These are phyloP conservation scores for Oscheius sp. DNA, from an alignment of 2,888 invertebrate genomes.

Conservation along the genomic window DNA sequence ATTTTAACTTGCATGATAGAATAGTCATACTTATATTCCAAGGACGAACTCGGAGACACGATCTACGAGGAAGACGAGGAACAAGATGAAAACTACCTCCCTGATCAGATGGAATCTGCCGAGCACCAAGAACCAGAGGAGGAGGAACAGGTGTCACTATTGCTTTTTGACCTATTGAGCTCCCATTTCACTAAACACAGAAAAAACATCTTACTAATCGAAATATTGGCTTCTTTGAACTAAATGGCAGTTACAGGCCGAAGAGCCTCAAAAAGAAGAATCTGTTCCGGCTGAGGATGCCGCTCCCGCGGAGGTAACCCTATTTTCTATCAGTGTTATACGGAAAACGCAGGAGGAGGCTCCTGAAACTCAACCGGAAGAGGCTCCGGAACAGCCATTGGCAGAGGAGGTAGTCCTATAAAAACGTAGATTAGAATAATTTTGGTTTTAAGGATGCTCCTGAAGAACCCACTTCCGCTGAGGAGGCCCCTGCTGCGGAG, in stretches of 20 bases:
- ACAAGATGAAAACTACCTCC: conserved; percentile 30
- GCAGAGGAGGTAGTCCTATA: conserved; percentile 37
- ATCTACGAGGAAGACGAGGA: conserved; percentile 56
- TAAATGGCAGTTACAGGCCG: neutral
- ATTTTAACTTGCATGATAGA: conserved; percentile 28
- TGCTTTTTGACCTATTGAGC: conserved; percentile 6
- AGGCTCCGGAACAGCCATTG: conserved; percentile 41
- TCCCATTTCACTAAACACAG: neutral
- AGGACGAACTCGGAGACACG: conserved; percentile 49
- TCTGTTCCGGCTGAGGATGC: conserved; percentile 28
- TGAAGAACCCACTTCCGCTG: conserved; percentile 39
- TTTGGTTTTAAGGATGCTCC: conserved; percentile 1
- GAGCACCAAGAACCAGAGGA: conserved; percentile 48
- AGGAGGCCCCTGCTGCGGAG: conserved; percentile 40
- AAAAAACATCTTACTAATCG: conserved; percentile 2
- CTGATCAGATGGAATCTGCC: conserved; percentile 55
- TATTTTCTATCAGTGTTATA: neutral
- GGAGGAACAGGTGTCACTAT: conserved; percentile 31
- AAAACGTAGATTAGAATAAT: neutral
- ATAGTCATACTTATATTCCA: conserved; percentile 14
- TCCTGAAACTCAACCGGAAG: conserved; percentile 2
- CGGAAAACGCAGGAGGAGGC: neutral
- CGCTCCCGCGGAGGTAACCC: conserved; percentile 19
- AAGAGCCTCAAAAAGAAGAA: conserved; percentile 11
- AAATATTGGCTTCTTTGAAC: neutral